Evolutionary conservation across 1,140 invertebrate genomes (phyloP).

Genomic region (Anastrepha obliqua): DNA sequence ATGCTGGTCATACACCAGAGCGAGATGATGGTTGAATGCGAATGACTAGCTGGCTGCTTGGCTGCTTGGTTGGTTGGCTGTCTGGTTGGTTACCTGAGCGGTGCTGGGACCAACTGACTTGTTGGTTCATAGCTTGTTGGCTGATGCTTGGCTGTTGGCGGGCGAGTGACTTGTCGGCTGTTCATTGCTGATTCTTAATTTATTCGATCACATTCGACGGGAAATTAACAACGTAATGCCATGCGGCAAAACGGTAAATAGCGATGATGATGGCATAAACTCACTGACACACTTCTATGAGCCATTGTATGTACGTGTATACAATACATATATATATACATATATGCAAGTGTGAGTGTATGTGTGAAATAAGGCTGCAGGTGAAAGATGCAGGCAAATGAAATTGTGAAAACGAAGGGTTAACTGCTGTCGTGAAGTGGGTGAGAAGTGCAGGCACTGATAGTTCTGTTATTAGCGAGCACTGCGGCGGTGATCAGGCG

Average conservation of each 20-base stretch:
- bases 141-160: constrained; percentile 55
- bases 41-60: too few species aligned
- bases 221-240: constrained; percentile 63
- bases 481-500: neutral
- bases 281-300: neutral
- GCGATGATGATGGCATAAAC: constrained; percentile 35
- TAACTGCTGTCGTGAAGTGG: neutral
- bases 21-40: neutral
- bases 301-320: neutral
- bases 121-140: constrained; percentile 52
- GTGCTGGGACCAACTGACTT: too few species aligned
- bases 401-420: neutral
- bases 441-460: neutral
- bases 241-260: constrained; percentile 34
- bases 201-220: constrained; percentile 67
- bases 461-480: neutral
- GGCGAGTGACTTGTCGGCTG: constrained; percentile 20
- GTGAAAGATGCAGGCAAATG: too few species aligned
- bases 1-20: neutral
- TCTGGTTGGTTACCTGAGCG: neutral
- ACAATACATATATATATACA: neutral
- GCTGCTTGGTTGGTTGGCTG: neutral
- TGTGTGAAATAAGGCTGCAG: neutral
- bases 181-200: constrained; percentile 69
- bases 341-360: neutral